A percentile compares a stretch with the other conserved stretches of the same genome.
Evolutionary conservation across 2,113 vertebrate genomes (phyloP).

Genomic region (Paramormyrops kingsleyae): DNA sequence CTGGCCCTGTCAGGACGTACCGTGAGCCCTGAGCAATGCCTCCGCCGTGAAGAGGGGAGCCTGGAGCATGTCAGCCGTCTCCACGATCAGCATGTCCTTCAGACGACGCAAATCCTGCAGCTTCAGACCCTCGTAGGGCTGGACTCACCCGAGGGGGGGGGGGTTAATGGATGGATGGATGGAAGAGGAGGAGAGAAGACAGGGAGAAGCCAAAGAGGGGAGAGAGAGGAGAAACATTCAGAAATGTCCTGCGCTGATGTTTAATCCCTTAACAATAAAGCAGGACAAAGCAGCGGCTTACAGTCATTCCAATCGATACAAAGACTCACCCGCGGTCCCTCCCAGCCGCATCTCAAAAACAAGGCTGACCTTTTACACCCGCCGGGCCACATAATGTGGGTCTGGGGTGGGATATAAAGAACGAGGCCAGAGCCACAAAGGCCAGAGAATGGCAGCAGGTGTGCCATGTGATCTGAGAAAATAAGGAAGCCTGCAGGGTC

Average conservation of each 20-base stretch:
- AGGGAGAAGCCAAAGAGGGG: neutral
- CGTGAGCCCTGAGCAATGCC: conserved; percentile 89
- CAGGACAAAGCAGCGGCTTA: neutral
- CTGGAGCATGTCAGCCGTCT: conserved; percentile 98
- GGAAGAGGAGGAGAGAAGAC: neutral
- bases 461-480: neutral
- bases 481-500: neutral
- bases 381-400: neutral
- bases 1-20: conserved; percentile 53
- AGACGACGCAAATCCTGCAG: conserved; percentile 88
- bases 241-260: neutral
- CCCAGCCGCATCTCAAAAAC: neutral
- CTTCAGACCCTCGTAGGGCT: conserved; percentile 86
- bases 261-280: neutral
- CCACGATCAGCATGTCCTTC: conserved; percentile 98
- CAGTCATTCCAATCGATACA: neutral
- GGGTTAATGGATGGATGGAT: neutral
- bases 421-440: neutral
- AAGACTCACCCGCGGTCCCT: neutral
- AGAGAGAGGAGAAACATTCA: neutral
- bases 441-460: neutral
- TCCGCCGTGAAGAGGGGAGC: conserved; percentile 95
- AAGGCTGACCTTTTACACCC: neutral
- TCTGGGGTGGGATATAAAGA: neutral
- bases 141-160: neutral